Conservation (phyloP, 2,113 vertebrate species). For the Sakesphorus luctuosus region DNA sequence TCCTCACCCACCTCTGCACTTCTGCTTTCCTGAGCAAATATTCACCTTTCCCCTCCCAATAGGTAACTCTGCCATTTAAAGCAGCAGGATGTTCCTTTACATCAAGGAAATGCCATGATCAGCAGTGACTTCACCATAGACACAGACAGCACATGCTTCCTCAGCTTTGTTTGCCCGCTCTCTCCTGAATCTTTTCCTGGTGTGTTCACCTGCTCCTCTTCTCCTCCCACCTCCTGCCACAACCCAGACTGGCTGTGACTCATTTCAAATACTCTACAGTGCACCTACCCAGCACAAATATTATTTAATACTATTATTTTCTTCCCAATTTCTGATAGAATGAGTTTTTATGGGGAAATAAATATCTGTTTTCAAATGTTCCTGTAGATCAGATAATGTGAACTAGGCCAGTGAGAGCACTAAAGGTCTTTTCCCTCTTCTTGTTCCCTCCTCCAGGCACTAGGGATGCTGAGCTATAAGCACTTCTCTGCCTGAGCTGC, state of each 20-base stretch:
- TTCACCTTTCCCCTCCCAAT: neutral
- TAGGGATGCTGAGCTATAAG: constrained; percentile 30
- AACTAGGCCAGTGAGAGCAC: neutral
- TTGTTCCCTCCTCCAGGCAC: neutral
- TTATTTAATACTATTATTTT: constrained; percentile 9
- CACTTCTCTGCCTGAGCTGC: constrained; percentile 40
- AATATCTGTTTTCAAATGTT: neutral
- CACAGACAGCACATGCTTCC: neutral
- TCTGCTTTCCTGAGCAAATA: neutral
- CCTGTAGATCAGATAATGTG: neutral
- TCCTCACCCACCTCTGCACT: neutral
- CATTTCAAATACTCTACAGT: neutral
- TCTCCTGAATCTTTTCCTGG: neutral
- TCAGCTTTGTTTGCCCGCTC: neutral
- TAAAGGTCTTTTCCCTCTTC: constrained; percentile 10
- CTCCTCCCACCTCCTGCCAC: neutral
- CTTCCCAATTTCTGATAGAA: neutral
- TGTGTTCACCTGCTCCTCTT: constrained; percentile 29
- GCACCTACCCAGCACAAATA: neutral
- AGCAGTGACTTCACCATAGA: neutral
- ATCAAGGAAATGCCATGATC: neutral
- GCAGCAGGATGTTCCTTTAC: neutral
- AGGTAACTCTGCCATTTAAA: neutral
- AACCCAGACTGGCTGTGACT: constrained; percentile 19
- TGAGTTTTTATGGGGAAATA: neutral